These are phyloP conservation scores for Cosmopolites sordidus DNA, from an alignment of 2,888 invertebrate species.

Conservation along the genomic window DNA sequence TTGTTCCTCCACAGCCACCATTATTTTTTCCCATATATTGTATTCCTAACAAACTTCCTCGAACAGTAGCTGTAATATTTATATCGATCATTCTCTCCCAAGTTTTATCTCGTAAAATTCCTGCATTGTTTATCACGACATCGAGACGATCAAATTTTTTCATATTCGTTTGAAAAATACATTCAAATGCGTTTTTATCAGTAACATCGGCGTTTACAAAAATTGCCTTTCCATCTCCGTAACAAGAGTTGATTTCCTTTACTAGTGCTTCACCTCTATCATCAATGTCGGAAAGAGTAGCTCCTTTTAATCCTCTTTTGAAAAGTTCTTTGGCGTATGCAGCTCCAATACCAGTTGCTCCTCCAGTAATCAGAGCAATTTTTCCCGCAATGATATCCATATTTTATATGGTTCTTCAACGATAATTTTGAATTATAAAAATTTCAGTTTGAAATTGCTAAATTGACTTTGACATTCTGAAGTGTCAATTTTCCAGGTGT, in stretches of 20 bases:
- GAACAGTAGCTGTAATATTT: slow-evolving; percentile 36
- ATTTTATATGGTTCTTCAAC: neutral
- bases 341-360: slow-evolving; percentile 30
- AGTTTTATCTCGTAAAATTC: slow-evolving; percentile 17
- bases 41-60: slow-evolving; percentile 52
- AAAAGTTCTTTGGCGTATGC: slow-evolving; percentile 50
- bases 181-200: slow-evolving; percentile 19
- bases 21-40: slow-evolving; percentile 56
- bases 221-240: slow-evolving; percentile 23
- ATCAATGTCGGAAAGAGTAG: slow-evolving; percentile 23
- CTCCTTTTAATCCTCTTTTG: slow-evolving; percentile 40
- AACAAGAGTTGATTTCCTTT: slow-evolving; percentile 20
- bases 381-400: slow-evolving; percentile 23
- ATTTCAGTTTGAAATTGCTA: no score
- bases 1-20: slow-evolving; percentile 58
- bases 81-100: slow-evolving; percentile 24
- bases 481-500: no score
- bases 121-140: slow-evolving; percentile 25
- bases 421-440: no score
- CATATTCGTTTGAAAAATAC: slow-evolving; percentile 19
- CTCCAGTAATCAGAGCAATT: slow-evolving; percentile 25
- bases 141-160: slow-evolving; percentile 20
- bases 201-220: slow-evolving; percentile 20
- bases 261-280: slow-evolving; percentile 14
- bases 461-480: no score